phyloP scores from a whole-genome alignment of 2,888 invertebrate species.

The Hydriomena furcata region DNA sequence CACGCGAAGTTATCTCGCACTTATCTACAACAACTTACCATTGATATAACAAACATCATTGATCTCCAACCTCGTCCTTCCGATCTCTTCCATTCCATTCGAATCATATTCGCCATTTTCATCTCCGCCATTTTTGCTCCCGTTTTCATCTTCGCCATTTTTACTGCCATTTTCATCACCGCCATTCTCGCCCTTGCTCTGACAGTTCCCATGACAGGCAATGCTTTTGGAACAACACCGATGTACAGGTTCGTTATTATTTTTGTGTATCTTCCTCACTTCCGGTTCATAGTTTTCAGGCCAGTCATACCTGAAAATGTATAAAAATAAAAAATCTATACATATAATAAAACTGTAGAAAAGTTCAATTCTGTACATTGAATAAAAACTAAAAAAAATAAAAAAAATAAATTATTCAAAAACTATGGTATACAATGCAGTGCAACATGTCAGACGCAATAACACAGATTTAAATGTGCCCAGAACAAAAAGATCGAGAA shows the following conservation, averaged over 20 bases:
- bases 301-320: conserved; percentile 88
- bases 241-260: conserved; percentile 47
- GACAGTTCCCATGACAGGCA: conserved; percentile 32
- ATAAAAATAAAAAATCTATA: too few species aligned
- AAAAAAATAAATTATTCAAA: too few species aligned
- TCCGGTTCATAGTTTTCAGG: conserved; percentile 82
- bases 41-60: conserved; percentile 97
- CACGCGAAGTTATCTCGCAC: too few species aligned
- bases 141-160: conserved; percentile 29
- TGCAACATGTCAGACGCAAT: too few species aligned
- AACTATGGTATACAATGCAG: too few species aligned
- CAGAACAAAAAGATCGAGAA: too few species aligned
- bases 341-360: too few species aligned
- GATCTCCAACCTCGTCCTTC: conserved; percentile 85
- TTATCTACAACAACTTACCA: conserved; percentile 82
- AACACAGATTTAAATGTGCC: too few species aligned
- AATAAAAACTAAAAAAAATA: too few species aligned
- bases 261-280: conserved; percentile 60
- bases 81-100: conserved; percentile 85
- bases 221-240: conserved; percentile 51
- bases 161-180: conserved; percentile 40
- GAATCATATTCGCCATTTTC: conserved; percentile 43
- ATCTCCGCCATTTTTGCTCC: conserved; percentile 33
- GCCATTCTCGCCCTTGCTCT: conserved; percentile 28
- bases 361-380: too few species aligned